A percentile compares a stretch with the other conserved stretches of the same genome.
Conservation (phyloP, 2,113 vertebrate genomes). For the Herpailurus yagouaroundi region DNA sequence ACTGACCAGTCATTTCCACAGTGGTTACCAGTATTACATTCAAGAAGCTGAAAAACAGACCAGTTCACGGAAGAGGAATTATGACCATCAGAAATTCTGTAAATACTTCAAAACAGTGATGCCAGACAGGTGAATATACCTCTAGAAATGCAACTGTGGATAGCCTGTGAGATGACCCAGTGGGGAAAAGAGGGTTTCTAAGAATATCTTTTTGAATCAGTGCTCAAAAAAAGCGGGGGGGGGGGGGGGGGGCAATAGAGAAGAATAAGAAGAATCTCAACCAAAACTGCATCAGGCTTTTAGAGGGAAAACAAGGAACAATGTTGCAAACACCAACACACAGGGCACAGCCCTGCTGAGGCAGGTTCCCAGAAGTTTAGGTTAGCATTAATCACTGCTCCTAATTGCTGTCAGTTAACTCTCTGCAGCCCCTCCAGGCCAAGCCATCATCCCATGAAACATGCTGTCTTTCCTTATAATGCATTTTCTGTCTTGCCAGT, state of each 20-base stretch:
- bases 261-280: neutral
- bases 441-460: slow-evolving; percentile 35
- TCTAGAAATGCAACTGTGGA: neutral
- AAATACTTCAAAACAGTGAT: neutral
- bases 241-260: neutral
- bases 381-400: slow-evolving; percentile 28
- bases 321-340: neutral
- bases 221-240: neutral
- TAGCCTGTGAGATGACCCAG: neutral
- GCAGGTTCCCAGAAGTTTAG: slow-evolving; percentile 23
- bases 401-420: slow-evolving; percentile 55
- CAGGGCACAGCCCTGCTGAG: neutral
- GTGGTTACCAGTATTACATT: neutral
- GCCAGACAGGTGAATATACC: neutral
- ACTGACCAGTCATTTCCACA: neutral
- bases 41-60: neutral
- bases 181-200: neutral
- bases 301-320: neutral
- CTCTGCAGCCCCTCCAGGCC: neutral
- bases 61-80: neutral
- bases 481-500: slow-evolving; percentile 56
- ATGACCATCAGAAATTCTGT: neutral
- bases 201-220: neutral
- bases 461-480: slow-evolving; percentile 46
- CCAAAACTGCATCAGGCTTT: neutral